These are phyloP conservation scores for Hirtodrosophila duncani DNA, from an alignment of 2,888 invertebrate genomes.

Conservation along the genomic window DNA sequence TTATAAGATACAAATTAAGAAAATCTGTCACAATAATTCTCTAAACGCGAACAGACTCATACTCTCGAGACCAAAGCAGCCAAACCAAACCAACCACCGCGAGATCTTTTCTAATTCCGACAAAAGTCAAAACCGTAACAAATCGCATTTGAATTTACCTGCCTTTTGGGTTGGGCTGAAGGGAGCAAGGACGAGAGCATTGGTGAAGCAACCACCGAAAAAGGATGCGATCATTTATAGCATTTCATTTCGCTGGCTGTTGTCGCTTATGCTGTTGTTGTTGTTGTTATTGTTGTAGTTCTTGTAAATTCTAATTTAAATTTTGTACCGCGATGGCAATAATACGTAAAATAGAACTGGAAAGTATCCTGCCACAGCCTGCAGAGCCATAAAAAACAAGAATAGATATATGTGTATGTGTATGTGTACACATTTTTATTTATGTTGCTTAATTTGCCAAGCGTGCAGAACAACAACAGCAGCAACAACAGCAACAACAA, in stretches of 20 bases:
- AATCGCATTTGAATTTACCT: constrained; percentile 75
- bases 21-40: constrained; percentile 62
- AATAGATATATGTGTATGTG: too few species aligned
- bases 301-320: constrained; percentile 75
- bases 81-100: constrained; percentile 26
- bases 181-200: constrained; percentile 2
- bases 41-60: too few species aligned
- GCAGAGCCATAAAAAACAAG: constrained; percentile 48
- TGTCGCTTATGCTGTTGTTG: background rate
- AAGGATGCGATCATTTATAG: constrained; percentile 71
- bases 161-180: constrained; percentile 30
- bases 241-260: constrained; percentile 53
- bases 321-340: constrained; percentile 68
- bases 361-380: constrained; percentile 20
- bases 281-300: constrained; percentile 16
- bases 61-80: constrained; percentile 1
- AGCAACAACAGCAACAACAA: constrained; percentile 23
- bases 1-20: constrained; percentile 36
- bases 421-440: constrained; percentile 54
- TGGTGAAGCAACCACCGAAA: constrained; percentile 47
- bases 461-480: constrained; percentile 46
- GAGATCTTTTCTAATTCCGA: constrained; percentile 50
- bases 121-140: constrained; percentile 71
- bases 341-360: constrained; percentile 49
- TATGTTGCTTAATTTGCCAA: constrained; percentile 67